Percentiles rank a stretch among this genome's conserved stretches.
Evolutionary conservation across 2,888 invertebrate genomes (phyloP).

Genomic region (Morinoia aosen): DNA sequence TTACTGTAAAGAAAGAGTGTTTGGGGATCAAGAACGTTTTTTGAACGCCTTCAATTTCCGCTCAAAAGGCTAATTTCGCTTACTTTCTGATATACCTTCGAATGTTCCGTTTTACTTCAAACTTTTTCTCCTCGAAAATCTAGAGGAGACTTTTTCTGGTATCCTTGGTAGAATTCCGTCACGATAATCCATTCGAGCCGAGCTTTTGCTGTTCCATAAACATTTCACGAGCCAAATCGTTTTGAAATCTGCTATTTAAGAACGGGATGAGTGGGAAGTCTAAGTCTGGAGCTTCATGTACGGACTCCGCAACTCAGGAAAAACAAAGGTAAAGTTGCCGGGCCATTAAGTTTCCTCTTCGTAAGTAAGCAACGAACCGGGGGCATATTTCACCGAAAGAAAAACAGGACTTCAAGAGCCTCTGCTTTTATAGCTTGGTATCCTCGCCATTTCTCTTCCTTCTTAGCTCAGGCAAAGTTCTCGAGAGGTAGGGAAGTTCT

Average conservation of each 20-base stretch:
- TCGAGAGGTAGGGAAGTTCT: slow-evolving; percentile 2
- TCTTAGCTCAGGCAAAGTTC: not conserved
- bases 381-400: slow-evolving; percentile 6
- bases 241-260: not conserved
- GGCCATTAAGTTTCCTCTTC: not conserved
- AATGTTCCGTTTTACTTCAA: not conserved
- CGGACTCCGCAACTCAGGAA: slow-evolving; percentile 3
- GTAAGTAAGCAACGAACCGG: not conserved
- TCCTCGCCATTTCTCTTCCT: slow-evolving; percentile 1
- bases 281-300: not conserved
- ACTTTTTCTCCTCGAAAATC: not conserved
- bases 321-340: slow-evolving; percentile 1
- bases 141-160: not conserved
- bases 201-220: not conserved
- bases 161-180: not conserved
- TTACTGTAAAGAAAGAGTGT: not conserved
- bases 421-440: slow-evolving; percentile 4
- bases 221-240: not conserved
- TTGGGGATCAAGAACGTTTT: not conserved
- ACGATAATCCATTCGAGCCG: not conserved
- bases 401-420: slow-evolving; percentile 17
- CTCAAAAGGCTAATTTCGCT: not conserved
- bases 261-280: not conserved
- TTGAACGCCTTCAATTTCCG: not conserved
- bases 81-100: not conserved